Percentiles rank a stretch among this genome's conserved stretches.
Evolutionary conservation across 2,888 invertebrate genomes (phyloP).

Genomic region (Cerceris ruficornis): DNA sequence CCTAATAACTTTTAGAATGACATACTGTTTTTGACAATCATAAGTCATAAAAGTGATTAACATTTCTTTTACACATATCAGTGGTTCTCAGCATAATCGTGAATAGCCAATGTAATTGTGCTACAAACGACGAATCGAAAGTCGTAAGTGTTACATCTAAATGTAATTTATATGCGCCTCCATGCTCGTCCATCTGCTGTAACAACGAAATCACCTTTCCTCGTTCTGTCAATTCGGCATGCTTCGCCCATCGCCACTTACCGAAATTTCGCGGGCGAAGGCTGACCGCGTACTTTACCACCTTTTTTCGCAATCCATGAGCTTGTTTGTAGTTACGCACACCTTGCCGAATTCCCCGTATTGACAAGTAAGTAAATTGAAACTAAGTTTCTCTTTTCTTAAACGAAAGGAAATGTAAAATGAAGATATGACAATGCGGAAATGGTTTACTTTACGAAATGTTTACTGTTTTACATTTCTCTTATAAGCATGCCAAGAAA

Average conservation of each 20-base stretch:
- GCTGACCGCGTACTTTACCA: slow-evolving; percentile 32
- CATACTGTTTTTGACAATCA: no score
- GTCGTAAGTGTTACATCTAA: no score
- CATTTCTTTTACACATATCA: no score
- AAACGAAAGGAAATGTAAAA: background rate
- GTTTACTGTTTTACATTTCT: no score
- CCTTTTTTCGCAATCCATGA: slow-evolving; percentile 37
- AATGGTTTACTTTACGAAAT: no score
- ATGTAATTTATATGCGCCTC: no score
- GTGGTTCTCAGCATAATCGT: no score
- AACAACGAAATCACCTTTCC: slow-evolving; percentile 6
- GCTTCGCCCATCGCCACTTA: slow-evolving; percentile 1
- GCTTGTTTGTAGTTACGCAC: slow-evolving; percentile 5
- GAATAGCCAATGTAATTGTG: no score
- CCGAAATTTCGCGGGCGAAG: slow-evolving; percentile 40
- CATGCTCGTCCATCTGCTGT: background rate
- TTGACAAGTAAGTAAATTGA: slow-evolving; percentile 23
- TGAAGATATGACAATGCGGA: background rate
- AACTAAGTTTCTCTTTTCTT: background rate
- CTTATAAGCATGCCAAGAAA: no score
- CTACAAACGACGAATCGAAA: no score
- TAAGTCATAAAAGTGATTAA: no score
- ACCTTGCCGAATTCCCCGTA: slow-evolving; percentile 20
- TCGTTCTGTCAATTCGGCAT: slow-evolving; percentile 15
- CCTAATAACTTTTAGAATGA: no score